Evolutionary conservation across 2,797 vertebrate species (phyloP).

Genomic region (Holocentrus rufus): DNA sequence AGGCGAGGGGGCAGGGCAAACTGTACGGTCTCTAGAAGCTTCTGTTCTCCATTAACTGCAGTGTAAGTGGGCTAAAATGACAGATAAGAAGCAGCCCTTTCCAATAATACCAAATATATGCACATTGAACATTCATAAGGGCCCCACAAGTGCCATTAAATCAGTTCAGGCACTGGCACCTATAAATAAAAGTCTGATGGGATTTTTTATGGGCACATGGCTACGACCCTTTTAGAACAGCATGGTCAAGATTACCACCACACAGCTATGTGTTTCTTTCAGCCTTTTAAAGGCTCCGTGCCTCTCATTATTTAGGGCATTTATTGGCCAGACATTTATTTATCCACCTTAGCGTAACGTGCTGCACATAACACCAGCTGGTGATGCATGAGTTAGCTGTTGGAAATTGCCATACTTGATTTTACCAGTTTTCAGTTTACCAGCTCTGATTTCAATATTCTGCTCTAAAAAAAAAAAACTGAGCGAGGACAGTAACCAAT

Average conservation of each 20-base stretch:
- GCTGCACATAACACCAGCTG: not conserved
- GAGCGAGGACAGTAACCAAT: slow-evolving; percentile 11
- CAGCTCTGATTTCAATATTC: not conserved
- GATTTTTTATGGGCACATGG: not conserved
- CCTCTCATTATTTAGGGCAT: slow-evolving; percentile 5
- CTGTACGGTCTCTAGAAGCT: no score
- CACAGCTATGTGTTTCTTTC: not conserved
- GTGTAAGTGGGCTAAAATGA: no score
- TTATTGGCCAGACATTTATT: not conserved
- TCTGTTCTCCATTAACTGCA: no score
- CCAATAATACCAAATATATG: no score
- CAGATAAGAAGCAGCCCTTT: no score
- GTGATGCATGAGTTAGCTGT: not conserved
- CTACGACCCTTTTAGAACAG: not conserved
- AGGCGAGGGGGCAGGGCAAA: no score
- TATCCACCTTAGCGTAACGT: not conserved
- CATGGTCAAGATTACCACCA: not conserved
- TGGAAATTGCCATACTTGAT: not conserved
- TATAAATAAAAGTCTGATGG: slow-evolving; percentile 9
- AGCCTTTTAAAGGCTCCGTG: not conserved
- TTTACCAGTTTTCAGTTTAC: not conserved
- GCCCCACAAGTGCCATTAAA: not conserved
- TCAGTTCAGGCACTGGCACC: slow-evolving; percentile 1
- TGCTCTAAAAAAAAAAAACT: not conserved
- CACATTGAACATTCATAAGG: not conserved